These are phyloP conservation scores for Tricholaema leucomelas DNA, from an alignment of 2,113 vertebrate species.

Conservation along the genomic window DNA sequence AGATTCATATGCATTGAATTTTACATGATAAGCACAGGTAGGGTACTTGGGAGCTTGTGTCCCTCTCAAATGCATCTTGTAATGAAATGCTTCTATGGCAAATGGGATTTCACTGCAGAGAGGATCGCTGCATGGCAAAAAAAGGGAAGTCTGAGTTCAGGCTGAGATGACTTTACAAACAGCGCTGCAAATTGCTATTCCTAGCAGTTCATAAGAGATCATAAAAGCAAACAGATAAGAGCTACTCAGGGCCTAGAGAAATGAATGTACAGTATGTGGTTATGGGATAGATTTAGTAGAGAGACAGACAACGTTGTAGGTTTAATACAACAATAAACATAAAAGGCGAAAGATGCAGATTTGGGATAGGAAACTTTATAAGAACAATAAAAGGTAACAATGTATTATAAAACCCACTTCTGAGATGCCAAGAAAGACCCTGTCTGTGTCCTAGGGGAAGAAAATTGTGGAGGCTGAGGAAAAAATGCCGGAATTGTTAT, in stretches of 20 bases:
- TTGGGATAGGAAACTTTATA: conserved; percentile 59
- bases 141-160: conserved; percentile 43
- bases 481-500: neutral
- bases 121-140: conserved; percentile 9
- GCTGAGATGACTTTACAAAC: conserved; percentile 68
- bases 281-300: conserved; percentile 66
- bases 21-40: conserved; percentile 10
- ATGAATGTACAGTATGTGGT: conserved; percentile 66
- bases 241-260: conserved; percentile 66
- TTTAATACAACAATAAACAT: conserved; percentile 60
- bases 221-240: conserved; percentile 73
- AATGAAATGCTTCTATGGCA: conserved; percentile 46
- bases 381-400: conserved; percentile 40
- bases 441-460: neutral
- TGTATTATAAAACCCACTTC: neutral
- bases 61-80: conserved; percentile 42
- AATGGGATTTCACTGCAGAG: conserved; percentile 54
- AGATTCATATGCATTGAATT: conserved; percentile 34
- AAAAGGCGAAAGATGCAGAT: conserved; percentile 62
- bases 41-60: conserved; percentile 18
- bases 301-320: neutral
- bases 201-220: conserved; percentile 71
- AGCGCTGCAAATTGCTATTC: conserved; percentile 70
- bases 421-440: neutral
- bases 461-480: neutral